Evolutionary conservation across 2,888 invertebrate species (phyloP), one percentile per base, ranked within the genome.

Genomic region (Acronicta psi): DNA sequence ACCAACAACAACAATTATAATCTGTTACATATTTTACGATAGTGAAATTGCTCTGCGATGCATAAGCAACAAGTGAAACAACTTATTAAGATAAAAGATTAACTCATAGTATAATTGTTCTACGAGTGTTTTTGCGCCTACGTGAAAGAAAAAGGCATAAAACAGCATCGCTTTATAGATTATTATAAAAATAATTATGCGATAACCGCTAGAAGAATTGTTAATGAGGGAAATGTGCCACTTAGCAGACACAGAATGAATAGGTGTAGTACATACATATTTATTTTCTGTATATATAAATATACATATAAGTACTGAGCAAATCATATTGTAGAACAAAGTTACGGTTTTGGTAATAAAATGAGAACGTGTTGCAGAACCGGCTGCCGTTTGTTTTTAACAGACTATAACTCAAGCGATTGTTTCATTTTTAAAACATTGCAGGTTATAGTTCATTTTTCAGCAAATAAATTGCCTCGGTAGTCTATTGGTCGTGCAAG

Each of bases 31-130:
- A 59, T 53, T 58, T 56, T 49, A 54, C 36, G 47, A 42, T 41
- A 77, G 77, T 65, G 77, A 77, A 73, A 73, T 44, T 31, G 44
- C 13, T 18, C 56, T n/a, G 17, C 37, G 31, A 41, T 57, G 75
- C 77, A 57, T 69, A 50, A 29, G 29, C 3, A 29, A 36, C 50
- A 23, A 31, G 59, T 50, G 18, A 50, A 65, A 65, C 29, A 51
- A 73, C 57, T 23, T 59, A 31, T 57, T 13, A 25, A 72, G 63
- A 72, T 62, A 18, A 11, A 29, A 57, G 56, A 72, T 73, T 53
- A 54, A 29, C 37, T 51, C 11, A 46, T 59, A 65, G 13, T 66
- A 36, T 42, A 47, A 67, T 52, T 47, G 40, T 41, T 38, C 8
- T 29, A 58, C 11, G 16, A 5, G n/a, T 46, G 17, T 62, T 34